Evolutionary conservation across 2,113 vertebrate genomes (phyloP), one percentile per base, ranked within the genome.

Genomic region (Scytalopus superciliaris): DNA sequence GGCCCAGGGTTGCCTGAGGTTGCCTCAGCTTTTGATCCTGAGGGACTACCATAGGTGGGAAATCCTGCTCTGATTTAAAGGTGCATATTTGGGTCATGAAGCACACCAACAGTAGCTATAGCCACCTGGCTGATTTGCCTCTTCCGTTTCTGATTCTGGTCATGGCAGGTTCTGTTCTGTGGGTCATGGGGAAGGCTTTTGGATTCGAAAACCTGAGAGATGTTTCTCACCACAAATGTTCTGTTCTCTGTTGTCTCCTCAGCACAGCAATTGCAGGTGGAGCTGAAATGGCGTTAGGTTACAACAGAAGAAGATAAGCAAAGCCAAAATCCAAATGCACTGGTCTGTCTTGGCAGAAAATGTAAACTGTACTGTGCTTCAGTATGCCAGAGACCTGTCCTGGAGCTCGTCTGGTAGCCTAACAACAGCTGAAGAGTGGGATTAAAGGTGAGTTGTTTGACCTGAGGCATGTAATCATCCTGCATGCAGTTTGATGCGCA

Each of bases 61-160:
- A 35, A 44, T 66, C 33, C 6, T 12, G 15, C 3, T 2, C 8
- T 40, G 72, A 10, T 42, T n/a, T 39, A 14, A 74, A 83, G n/a
- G 10, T 16, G 24, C 1, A 1, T 2, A 1, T 52, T 11, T 30
- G 18, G 60, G 21, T 60, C 28, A 1, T 0, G 9, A 44, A 55
- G 24, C 8, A 0, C 33, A 22, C 3, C 12, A 1, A 2, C 2
- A 3, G n/a, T 5, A 42, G 19, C 28, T 47, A 13, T 28, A 16
- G 24, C 30, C 52, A 31, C 30, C 39, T 8, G 21, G 22, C 21
- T 1, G 0, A 8, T 25, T 19, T 33, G 37, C 11, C 23, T 60
- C 31, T 30, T 35, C 21, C 16, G 0, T 59, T 85, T 62, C 15
- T 45, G 21, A 10, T 53, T 76, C 31, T 7, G 5, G 16, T 53